phyloP scores from a whole-genome alignment of 1,140 invertebrate genomes.

The Panonychus citri region DNA sequence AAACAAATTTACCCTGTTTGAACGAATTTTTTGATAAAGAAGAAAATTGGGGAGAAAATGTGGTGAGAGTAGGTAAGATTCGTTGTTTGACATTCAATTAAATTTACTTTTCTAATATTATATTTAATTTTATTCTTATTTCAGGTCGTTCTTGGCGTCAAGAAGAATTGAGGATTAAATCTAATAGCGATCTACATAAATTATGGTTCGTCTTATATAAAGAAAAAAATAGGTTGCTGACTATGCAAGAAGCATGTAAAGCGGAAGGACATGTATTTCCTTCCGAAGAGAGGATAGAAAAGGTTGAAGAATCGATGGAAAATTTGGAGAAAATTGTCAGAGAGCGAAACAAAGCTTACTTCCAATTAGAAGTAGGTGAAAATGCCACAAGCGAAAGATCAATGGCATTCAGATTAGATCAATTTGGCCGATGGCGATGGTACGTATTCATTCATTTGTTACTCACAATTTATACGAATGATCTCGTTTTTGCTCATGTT shows the following conservation, averaged over 20 bases:
- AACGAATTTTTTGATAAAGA: constrained; percentile 83
- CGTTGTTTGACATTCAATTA: constrained; percentile 4
- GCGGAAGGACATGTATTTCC: constrained; percentile 48
- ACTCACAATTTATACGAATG: neutral
- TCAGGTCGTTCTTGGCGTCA: constrained; percentile 55
- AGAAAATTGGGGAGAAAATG: constrained; percentile 54
- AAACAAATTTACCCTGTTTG: constrained; percentile 10
- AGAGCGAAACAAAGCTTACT: constrained; percentile 77
- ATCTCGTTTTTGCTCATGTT: neutral
- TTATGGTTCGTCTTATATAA: constrained; percentile 89
- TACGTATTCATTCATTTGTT: constrained; percentile 2
- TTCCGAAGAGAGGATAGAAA: constrained; percentile 81
- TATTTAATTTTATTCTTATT: constrained; percentile 1
- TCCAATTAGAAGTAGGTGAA: constrained; percentile 60
- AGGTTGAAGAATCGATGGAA: constrained; percentile 80
- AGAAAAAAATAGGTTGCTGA: constrained; percentile 87
- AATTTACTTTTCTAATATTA: neutral
- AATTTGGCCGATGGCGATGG: constrained; percentile 15
- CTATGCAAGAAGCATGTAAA: constrained; percentile 70
- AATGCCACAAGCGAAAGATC: constrained; percentile 45
- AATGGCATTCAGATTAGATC: constrained; percentile 29
- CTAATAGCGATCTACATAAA: constrained; percentile 88
- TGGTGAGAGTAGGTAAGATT: constrained; percentile 41
- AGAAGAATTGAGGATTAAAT: constrained; percentile 82
- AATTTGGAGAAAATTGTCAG: constrained; percentile 73